phyloP scores from a whole-genome alignment of 2,113 vertebrate species.

The Sylvilagus bachmani region DNA sequence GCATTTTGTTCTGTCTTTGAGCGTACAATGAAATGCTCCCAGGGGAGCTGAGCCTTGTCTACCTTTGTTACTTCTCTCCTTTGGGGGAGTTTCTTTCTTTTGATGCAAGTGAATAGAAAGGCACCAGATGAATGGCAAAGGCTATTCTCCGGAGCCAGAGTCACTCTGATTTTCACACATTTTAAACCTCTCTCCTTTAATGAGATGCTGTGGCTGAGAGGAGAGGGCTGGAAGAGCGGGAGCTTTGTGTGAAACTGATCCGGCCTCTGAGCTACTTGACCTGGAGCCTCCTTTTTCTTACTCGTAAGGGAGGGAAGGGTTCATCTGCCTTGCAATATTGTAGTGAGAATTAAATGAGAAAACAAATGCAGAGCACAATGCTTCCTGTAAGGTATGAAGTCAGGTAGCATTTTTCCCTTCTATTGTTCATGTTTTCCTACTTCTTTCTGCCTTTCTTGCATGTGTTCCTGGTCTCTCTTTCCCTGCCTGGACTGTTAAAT shows the following conservation, averaged over 20 bases:
- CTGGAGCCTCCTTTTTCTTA: not conserved
- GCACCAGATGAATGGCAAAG: not conserved
- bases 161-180: accelerated
- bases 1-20: not conserved
- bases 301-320: not conserved
- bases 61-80: not conserved
- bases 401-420: accelerated
- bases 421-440: not conserved
- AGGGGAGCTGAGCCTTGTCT: accelerated
- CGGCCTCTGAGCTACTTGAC: not conserved
- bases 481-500: not conserved
- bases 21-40: not conserved
- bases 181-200: not conserved
- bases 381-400: accelerated
- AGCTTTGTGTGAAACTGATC: not conserved
- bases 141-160: accelerated
- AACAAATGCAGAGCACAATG: accelerated
- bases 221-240: not conserved
- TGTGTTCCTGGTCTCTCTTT: not conserved
- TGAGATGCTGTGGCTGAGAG: not conserved
- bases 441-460: not conserved
- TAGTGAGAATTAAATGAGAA: not conserved
- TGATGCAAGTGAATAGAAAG: not conserved
- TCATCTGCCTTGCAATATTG: not conserved
- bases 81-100: not conserved